phyloP scores from a whole-genome alignment of 2,888 invertebrate genomes.

The Bellardia bayeri region DNA sequence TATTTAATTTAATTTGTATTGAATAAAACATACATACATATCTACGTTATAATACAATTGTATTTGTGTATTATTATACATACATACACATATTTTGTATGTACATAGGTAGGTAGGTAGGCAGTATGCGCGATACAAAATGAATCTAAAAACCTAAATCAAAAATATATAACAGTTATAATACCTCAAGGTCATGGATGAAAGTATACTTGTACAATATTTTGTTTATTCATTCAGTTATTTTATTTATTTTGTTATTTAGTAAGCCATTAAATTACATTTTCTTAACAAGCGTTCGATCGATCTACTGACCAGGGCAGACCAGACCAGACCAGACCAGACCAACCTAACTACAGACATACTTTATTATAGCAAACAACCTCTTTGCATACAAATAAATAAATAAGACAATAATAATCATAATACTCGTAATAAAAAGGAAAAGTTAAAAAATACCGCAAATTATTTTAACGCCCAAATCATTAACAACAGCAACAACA shows the following conservation, averaged over 20 bases:
- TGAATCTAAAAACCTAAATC: slow-evolving; percentile 42
- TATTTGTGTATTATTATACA: background rate
- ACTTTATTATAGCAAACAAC: background rate
- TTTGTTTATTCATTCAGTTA: slow-evolving; percentile 48
- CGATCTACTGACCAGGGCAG: slow-evolving; percentile 21
- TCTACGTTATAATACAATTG: background rate
- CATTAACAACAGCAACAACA: slow-evolving; percentile 30
- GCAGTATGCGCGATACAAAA: background rate
- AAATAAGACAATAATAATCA: slow-evolving; percentile 35
- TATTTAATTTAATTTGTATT: background rate
- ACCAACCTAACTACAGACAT: slow-evolving; percentile 26
- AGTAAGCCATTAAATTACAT: slow-evolving; percentile 54
- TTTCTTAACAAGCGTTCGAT: slow-evolving; percentile 28
- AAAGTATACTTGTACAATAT: slow-evolving; percentile 76
- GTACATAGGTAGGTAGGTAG: background rate
- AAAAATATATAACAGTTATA: slow-evolving; percentile 40
- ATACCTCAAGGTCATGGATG: slow-evolving; percentile 81
- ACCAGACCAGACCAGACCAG: slow-evolving; percentile 14
- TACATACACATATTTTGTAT: background rate
- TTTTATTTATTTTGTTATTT: background rate
- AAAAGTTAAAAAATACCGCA: slow-evolving; percentile 46
- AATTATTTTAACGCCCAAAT: slow-evolving; percentile 70
- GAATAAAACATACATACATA: background rate
- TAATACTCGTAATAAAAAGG: slow-evolving; percentile 48
- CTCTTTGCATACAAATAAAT: slow-evolving; percentile 40